Percentiles rank a stretch among this genome's conserved stretches.
Conservation (phyloP, 2,888 invertebrate species). For the Formica aserva region DNA sequence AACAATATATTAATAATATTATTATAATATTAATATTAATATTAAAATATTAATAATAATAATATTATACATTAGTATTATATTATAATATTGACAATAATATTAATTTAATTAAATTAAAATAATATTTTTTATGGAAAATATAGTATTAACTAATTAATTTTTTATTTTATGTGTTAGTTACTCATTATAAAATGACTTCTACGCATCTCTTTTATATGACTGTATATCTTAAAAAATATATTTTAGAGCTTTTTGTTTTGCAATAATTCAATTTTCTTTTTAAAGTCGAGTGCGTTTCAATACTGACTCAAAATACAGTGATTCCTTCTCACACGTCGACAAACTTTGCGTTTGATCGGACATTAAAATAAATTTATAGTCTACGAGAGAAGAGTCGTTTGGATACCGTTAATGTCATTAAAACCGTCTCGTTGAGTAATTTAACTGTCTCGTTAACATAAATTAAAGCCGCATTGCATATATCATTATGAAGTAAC, state of each 20-base stretch:
- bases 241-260: background rate
- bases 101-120: background rate
- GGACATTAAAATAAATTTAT: conserved; percentile 32
- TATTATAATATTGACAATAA: no score
- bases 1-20: background rate
- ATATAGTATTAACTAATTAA: background rate
- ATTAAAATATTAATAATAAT: no score
- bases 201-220: background rate
- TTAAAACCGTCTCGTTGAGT: conserved; percentile 17
- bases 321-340: background rate
- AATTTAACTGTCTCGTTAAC: conserved; percentile 41
- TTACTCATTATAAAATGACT: background rate
- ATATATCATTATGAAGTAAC: conserved; percentile 16
- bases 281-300: background rate
- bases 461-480: conserved; percentile 19
- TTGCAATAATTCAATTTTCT: background rate
- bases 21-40: no score
- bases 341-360: conserved; percentile 16
- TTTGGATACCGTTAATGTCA: conserved; percentile 13
- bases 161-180: background rate
- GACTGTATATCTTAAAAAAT: background rate
- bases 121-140: background rate
- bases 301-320: background rate
- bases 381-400: background rate
- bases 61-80: no score